A percentile compares a stretch with the other conserved stretches of the same genome.
Conservation (phyloP, 2,888 invertebrate genomes). For the Dynastes maya region DNA sequence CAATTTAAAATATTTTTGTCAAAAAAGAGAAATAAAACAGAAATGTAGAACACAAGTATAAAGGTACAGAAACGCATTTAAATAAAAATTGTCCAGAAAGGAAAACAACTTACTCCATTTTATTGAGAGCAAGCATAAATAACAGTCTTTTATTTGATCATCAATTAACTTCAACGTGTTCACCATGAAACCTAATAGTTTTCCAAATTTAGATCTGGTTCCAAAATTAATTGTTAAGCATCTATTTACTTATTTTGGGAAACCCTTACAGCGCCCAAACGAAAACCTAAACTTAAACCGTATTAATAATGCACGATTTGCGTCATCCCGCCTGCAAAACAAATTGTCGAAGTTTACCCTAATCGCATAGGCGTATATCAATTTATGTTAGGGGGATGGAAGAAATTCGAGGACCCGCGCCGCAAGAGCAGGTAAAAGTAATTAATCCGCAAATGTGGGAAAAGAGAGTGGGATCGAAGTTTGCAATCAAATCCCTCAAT, state of each 20-base stretch:
- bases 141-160: too few species aligned
- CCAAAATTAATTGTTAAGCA: too few species aligned
- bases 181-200: too few species aligned
- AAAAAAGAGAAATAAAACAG: too few species aligned
- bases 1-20: too few species aligned
- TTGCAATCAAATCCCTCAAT: conserved; percentile 53
- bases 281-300: conserved; percentile 12
- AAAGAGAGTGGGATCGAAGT: conserved; percentile 45
- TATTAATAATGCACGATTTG: conserved; percentile 23
- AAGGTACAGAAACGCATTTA: too few species aligned
- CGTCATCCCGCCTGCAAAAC: conserved; percentile 26
- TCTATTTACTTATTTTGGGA: not conserved
- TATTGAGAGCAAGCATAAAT: too few species aligned
- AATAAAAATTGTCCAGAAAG: too few species aligned
- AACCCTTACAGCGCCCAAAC: not conserved
- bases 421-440: conserved; percentile 49
- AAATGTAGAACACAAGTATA: too few species aligned
- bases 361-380: conserved; percentile 44
- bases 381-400: conserved; percentile 9
- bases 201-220: too few species aligned
- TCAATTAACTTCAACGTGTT: too few species aligned
- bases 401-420: conserved; percentile 11
- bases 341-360: conserved; percentile 45
- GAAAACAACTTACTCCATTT: too few species aligned
- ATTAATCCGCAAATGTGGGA: conserved; percentile 48